These are phyloP conservation scores for Antigone vipio DNA, from an alignment of 2,113 vertebrate species.

Conservation along the genomic window DNA sequence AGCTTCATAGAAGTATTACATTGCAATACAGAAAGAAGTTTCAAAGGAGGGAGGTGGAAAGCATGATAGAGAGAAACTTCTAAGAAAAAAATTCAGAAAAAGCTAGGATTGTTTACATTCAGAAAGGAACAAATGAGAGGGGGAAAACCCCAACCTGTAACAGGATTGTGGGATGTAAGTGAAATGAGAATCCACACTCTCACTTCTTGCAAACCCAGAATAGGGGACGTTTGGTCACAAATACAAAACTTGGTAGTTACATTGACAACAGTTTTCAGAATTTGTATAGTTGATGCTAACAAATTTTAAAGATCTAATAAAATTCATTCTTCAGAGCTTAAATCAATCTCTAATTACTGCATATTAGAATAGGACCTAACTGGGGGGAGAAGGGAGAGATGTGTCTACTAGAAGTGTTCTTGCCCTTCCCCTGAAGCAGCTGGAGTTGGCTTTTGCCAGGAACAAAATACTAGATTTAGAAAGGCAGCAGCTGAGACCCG, in stretches of 20 bases:
- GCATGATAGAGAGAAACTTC: neutral
- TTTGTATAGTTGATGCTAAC: neutral
- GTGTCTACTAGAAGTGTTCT: neutral
- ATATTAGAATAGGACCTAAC: neutral
- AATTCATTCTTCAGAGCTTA: neutral
- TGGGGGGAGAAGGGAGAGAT: neutral
- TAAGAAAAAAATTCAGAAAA: neutral
- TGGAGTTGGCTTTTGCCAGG: conserved; percentile 1
- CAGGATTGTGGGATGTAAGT: neutral
- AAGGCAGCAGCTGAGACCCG: neutral
- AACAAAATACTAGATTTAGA: neutral
- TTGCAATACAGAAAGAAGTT: neutral
- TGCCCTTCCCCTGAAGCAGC: neutral
- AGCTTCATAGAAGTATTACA: neutral
- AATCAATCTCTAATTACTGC: neutral
- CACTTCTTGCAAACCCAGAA: neutral
- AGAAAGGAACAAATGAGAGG: neutral
- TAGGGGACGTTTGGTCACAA: neutral
- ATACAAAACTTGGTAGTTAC: neutral
- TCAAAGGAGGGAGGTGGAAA: neutral
- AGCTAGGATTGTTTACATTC: neutral
- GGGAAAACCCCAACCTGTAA: neutral
- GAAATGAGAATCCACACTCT: neutral
- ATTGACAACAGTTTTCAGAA: neutral
- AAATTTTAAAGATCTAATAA: neutral